Conservation (phyloP, 2,113 vertebrate species). For the Microcebus griseorufus region DNA sequence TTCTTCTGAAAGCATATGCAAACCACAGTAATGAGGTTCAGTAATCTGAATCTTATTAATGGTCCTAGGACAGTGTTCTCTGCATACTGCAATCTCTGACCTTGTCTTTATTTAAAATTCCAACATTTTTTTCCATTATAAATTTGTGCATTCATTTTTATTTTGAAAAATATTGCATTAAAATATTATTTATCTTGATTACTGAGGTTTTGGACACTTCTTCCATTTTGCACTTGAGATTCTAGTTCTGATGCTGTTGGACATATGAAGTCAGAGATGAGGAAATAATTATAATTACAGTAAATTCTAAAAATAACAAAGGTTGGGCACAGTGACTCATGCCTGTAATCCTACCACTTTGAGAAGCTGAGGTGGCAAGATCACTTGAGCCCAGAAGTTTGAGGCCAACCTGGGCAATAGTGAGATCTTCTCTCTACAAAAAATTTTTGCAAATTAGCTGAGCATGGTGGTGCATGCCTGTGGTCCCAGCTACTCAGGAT, state of each 20-base stretch:
- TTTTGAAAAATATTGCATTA: background rate
- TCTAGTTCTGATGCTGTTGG: background rate
- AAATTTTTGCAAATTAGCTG: no score
- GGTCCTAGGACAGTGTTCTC: background rate
- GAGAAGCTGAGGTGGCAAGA: no score
- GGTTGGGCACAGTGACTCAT: no score
- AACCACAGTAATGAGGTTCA: background rate
- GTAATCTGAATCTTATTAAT: background rate
- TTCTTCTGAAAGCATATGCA: background rate
- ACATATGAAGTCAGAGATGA: background rate
- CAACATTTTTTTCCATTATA: background rate
- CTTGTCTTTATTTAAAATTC: constrained; percentile 31
- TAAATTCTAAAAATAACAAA: constrained; percentile 18
- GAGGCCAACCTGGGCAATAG: no score
- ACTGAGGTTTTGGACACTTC: background rate
- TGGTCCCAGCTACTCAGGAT: no score
- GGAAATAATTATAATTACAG: constrained; percentile 38
- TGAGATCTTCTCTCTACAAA: no score
- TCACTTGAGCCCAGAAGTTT: no score
- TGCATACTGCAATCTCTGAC: background rate
- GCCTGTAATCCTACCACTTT: no score
- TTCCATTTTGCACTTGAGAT: background rate
- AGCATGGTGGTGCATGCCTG: no score
- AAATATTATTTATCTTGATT: constrained; percentile 20
- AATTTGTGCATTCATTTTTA: constrained; percentile 21